Evolutionary conservation across 2,888 invertebrate species (phyloP).

Genomic region (Lithosia quadra): DNA sequence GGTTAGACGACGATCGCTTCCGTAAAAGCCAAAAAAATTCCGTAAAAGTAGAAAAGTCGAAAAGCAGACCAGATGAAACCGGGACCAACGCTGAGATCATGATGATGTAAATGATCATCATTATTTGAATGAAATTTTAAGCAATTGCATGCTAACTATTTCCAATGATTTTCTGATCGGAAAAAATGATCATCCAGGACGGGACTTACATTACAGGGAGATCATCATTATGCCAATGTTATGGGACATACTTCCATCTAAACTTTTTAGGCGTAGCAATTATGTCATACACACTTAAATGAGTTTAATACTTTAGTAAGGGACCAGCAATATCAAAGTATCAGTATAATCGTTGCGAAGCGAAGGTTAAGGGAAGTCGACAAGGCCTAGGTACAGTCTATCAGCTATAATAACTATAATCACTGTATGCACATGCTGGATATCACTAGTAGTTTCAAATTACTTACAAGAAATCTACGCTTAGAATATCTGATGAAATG

Average conservation of each 20-base stretch:
- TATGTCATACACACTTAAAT: not conserved
- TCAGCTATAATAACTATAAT: not conserved
- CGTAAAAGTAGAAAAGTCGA: not conserved
- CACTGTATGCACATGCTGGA: not conserved
- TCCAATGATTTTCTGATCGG: too few relatives aligned
- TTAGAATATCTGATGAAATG: not conserved
- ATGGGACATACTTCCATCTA: not conserved
- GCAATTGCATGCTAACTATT: too few relatives aligned
- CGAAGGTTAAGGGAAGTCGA: conserved; percentile 1
- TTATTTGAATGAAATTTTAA: too few relatives aligned
- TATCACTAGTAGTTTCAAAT: not conserved
- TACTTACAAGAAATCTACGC: not conserved
- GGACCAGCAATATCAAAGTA: not conserved
- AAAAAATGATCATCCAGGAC: too few relatives aligned
- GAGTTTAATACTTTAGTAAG: not conserved
- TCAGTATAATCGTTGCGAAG: not conserved
- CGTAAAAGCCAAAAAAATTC: not conserved
- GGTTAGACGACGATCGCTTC: not conserved
- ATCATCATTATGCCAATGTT: not conserved
- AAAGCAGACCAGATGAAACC: not conserved
- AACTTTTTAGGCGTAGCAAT: not conserved
- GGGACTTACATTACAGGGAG: too few relatives aligned
- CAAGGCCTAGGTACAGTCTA: conserved; percentile 1
- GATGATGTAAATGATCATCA: not conserved
- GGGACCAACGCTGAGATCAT: not conserved